Evolutionary conservation across 2,113 vertebrate species (phyloP).

Genomic region (Hystrix cristata): DNA sequence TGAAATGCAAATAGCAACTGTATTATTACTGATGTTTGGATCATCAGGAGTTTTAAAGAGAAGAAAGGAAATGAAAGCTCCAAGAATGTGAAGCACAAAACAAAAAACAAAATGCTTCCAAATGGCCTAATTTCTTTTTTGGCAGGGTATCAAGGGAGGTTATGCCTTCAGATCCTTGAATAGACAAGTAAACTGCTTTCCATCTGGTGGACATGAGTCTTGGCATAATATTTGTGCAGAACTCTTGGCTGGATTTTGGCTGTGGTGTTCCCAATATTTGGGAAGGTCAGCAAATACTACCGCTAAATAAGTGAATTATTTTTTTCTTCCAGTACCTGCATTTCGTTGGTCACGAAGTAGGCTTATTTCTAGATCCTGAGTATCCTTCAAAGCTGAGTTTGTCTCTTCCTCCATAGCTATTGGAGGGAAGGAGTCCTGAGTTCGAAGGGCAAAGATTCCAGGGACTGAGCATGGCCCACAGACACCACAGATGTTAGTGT

Average conservation of each 20-base stretch:
- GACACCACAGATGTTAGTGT: neutral
- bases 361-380: neutral
- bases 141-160: neutral
- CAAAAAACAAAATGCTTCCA: neutral
- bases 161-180: neutral
- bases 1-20: neutral
- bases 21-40: neutral
- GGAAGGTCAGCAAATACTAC: neutral
- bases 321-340: neutral
- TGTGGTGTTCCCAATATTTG: neutral
- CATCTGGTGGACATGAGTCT: neutral
- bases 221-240: neutral
- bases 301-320: neutral
- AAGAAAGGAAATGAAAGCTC: neutral
- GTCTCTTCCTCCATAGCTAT: neutral
- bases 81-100: constrained; percentile 43
- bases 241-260: neutral
- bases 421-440: neutral
- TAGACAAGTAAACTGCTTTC: neutral
- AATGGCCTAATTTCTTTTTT: constrained; percentile 36
- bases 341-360: neutral
- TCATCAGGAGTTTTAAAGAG: neutral
- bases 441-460: neutral
- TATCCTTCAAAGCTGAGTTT: neutral
- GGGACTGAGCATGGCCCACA: neutral